These are phyloP conservation scores for Sebastes steindachneri DNA, from an alignment of 2,797 vertebrate species.

Conservation along the genomic window DNA sequence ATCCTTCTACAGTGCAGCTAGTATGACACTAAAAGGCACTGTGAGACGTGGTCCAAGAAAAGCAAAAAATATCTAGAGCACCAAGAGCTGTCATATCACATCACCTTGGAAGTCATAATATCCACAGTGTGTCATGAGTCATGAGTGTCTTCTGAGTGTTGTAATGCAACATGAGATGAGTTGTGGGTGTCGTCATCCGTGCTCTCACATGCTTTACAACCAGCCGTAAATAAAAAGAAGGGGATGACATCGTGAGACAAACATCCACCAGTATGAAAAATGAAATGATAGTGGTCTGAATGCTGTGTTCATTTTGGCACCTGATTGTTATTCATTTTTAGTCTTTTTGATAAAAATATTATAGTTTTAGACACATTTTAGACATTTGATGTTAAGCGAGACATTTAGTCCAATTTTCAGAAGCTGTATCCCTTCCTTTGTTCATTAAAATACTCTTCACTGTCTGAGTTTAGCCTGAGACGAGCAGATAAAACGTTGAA, in stretches of 20 bases:
- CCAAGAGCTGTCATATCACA: constrained; percentile 53
- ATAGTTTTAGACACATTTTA: not conserved
- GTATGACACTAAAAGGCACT: constrained; percentile 22
- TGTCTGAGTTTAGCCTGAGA: not conserved
- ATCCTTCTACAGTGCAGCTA: constrained; percentile 30
- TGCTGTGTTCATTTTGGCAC: not conserved
- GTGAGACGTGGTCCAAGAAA: constrained; percentile 49
- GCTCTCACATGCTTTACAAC: constrained; percentile 1
- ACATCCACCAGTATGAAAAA: not conserved
- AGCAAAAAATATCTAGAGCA: constrained; percentile 50
- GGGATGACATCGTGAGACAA: not conserved
- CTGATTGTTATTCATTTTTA: not conserved
- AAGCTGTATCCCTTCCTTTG: not conserved
- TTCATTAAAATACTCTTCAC: not conserved
- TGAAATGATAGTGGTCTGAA: not conserved
- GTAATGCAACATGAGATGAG: constrained; percentile 59
- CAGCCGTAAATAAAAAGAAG: not conserved
- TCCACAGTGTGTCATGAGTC: constrained; percentile 57
- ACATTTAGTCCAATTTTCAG: not conserved
- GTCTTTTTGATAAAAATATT: not conserved
- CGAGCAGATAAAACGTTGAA: not conserved
- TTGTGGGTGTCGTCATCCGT: constrained; percentile 11
- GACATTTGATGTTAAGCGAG: not conserved
- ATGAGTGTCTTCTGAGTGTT: constrained; percentile 54
- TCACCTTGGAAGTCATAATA: constrained; percentile 46